Conservation (phyloP, 2,113 vertebrate species). For the Bagarius yarrelli region DNA sequence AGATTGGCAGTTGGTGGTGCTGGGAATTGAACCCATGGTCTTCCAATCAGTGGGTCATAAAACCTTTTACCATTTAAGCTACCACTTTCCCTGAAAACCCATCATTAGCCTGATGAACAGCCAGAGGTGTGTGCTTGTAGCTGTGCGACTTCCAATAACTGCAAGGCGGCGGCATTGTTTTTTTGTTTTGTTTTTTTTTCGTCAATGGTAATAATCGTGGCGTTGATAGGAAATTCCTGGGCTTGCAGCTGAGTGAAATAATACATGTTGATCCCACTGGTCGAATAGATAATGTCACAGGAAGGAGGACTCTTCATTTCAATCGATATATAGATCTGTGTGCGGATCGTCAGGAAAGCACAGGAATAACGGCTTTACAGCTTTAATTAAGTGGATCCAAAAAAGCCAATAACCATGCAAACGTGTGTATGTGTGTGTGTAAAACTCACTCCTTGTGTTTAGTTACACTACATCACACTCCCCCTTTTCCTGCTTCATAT, state of each 20-base stretch:
- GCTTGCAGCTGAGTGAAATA: conserved; percentile 25
- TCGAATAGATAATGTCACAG: conserved; percentile 38
- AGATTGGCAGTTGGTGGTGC: too few relatives aligned
- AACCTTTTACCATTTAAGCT: too few relatives aligned
- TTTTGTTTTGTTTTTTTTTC: not conserved
- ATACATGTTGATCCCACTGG: conserved; percentile 35
- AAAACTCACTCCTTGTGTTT: not conserved
- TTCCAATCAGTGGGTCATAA: too few relatives aligned
- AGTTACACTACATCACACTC: conserved; percentile 38
- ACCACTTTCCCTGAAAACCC: not conserved
- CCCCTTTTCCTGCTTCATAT: conserved; percentile 45
- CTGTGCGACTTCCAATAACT: conserved; percentile 6
- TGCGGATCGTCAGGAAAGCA: conserved; percentile 29
- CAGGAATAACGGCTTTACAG: conserved; percentile 37
- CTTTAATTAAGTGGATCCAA: conserved; percentile 51
- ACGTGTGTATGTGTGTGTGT: not conserved
- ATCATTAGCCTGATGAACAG: conserved; percentile 48
- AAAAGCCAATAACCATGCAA: conserved; percentile 38
- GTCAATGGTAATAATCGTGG: conserved; percentile 42
- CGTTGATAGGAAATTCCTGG: conserved; percentile 46
- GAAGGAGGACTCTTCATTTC: conserved; percentile 33
- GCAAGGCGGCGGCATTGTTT: too few relatives aligned
- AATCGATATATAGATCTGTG: conserved; percentile 48
- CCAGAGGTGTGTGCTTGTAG: conserved; percentile 6
- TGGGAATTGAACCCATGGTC: too few relatives aligned